Base-by-base conservation (phyloP, 2,888 invertebrate species). In the Celastrina argiolus region DNA sequence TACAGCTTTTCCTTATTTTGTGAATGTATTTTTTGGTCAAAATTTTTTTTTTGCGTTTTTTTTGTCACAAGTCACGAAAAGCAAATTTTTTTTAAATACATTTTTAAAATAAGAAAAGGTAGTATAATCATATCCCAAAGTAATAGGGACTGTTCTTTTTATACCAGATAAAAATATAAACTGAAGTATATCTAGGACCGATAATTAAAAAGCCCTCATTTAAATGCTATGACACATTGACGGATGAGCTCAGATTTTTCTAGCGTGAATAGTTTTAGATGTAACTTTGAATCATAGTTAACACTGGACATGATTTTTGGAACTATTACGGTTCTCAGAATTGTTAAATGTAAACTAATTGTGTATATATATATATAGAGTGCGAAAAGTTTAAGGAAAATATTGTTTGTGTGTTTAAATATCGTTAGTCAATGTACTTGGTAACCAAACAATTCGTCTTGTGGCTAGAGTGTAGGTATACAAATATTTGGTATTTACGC, bases 211-310 rank as follows among this genome's bases (percentile, higher is more conserved):
- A 45, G 26, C 51, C 39, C 51, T 56, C 63, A 39, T 61, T 63
- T 34, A n/a, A 36, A 36, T n/a, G 31, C 69, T 70, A 76, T 87
- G 88, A 88, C 86, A 81, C 85, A 85, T 74, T 74, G 79, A 81
- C 88, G 84, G 88, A 87, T 81, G 81, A 75, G 73, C 79, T 72
- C 70, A 87, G 87, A 89, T 88, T 84, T 87, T 87, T 87, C 80
- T 84, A 71, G 78, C 82, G 81, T 89, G 88, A 88, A 79, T 84
- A 76, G 79, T 63, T 71, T 84, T 83, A 83, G 79, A 79, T 78
- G 81, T 83, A 82, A 81, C 79, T 79, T 87, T 88, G 88, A 88
- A 82, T 87, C 87, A 87, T 78, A 74, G 71, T 51, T 26, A 51
- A 26, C 51, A 4, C 51, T 67, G 66, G 68, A 56, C 67, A 63